Evolutionary conservation across 1,140 invertebrate species (phyloP).

Genomic region (Cydia splendana): DNA sequence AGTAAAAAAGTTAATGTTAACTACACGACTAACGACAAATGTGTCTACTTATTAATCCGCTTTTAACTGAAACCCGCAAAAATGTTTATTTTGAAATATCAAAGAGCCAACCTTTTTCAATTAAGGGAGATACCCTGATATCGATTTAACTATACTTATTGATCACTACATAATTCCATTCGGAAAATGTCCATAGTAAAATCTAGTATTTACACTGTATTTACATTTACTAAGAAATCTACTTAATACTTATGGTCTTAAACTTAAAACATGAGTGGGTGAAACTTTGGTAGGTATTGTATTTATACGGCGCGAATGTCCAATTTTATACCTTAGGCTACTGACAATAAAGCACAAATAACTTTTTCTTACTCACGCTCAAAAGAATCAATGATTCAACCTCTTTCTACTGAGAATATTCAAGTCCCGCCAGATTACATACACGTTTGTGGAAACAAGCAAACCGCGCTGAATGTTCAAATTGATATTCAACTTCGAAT

Average conservation of each 20-base stretch:
- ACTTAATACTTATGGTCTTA: conserved; percentile 27
- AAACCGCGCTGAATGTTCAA: background rate
- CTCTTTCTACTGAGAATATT: conserved; percentile 14
- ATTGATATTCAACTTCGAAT: background rate
- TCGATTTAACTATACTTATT: conserved; percentile 56
- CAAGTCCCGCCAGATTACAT: conserved; percentile 23
- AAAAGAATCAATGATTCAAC: conserved; percentile 18
- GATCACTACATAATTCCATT: conserved; percentile 45
- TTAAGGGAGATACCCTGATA: conserved; percentile 74
- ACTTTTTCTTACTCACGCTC: background rate
- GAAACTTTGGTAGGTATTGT: background rate
- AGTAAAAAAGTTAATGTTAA: no score
- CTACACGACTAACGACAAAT: no score
- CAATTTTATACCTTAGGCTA: conserved; percentile 17
- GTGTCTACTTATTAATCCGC: no score
- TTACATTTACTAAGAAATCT: conserved; percentile 43
- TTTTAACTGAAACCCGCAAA: background rate
- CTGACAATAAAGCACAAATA: conserved; percentile 1
- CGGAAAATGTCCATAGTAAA: conserved; percentile 46
- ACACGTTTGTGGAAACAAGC: background rate
- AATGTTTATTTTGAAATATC: conserved; percentile 27
- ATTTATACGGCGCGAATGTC: background rate
- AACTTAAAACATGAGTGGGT: conserved; percentile 15
- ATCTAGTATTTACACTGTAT: conserved; percentile 69
- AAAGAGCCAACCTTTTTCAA: conserved; percentile 42